These are phyloP conservation scores for Grammatotria lemairii DNA, from an alignment of 2,113 vertebrate genomes.

Conservation along the genomic window DNA sequence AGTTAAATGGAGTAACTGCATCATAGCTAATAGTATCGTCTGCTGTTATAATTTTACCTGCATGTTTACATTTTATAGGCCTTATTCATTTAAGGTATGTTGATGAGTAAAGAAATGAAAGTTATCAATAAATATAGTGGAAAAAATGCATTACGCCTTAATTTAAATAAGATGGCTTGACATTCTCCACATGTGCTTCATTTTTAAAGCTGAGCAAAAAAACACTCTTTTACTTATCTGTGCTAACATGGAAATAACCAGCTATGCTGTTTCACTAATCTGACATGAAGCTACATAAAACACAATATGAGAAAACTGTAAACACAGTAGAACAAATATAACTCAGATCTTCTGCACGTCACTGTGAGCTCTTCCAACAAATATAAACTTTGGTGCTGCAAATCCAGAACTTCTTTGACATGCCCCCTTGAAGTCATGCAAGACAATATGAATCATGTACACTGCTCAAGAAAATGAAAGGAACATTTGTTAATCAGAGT, in stretches of 20 bases:
- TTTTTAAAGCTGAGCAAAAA: neutral
- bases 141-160: neutral
- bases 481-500: neutral
- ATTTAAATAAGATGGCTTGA: neutral
- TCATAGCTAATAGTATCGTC: neutral
- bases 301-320: neutral
- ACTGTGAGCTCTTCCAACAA: neutral
- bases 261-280: neutral
- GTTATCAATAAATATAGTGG: neutral
- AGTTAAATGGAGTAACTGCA: neutral
- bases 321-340: neutral
- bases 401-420: neutral
- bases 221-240: neutral
- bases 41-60: neutral
- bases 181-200: neutral
- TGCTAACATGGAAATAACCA: neutral
- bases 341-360: neutral
- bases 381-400: neutral
- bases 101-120: neutral
- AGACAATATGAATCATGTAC: neutral
- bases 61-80: neutral
- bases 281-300: neutral
- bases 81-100: neutral
- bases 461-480: neutral
- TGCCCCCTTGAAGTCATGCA: fast-evolving